These are phyloP conservation scores for Ctenochaetus hawaiiensis DNA, from an alignment of 2,797 vertebrate species.

Conservation along the genomic window DNA sequence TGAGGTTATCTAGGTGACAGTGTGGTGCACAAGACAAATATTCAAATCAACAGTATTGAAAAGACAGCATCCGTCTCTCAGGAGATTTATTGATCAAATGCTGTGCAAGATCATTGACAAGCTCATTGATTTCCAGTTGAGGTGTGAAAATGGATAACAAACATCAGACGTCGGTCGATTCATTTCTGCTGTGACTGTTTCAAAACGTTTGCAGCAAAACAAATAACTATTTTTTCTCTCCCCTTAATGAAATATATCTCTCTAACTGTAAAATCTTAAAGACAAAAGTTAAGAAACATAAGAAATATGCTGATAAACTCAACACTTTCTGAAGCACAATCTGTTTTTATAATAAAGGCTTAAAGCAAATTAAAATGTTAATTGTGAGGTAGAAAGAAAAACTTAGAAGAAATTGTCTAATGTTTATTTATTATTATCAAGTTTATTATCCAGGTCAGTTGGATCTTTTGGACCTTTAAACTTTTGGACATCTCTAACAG, in stretches of 20 bases:
- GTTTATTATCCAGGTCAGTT: too few relatives aligned
- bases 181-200: slow-evolving; percentile 4
- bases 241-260: background rate
- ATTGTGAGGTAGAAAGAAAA: too few relatives aligned
- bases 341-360: background rate
- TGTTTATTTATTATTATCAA: too few relatives aligned
- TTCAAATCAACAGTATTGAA: slow-evolving; percentile 20
- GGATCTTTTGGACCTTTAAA: background rate
- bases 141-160: slow-evolving; percentile 32
- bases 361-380: too few relatives aligned
- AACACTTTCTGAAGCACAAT: slow-evolving; percentile 1
- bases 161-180: background rate
- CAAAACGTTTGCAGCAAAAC: background rate
- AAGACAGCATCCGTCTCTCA: background rate
- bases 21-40: slow-evolving; percentile 18
- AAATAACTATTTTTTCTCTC: background rate
- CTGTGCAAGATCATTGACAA: slow-evolving; percentile 20
- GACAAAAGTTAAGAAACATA: background rate
- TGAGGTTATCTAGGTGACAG: slow-evolving; percentile 62
- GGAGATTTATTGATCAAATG: slow-evolving; percentile 17
- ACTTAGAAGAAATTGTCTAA: too few relatives aligned
- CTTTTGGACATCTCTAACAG: background rate
- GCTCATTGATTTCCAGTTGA: slow-evolving; percentile 37
- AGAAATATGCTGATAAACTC: background rate
- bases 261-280: background rate